Percentiles rank a stretch among this genome's conserved stretches.
Conservation (phyloP, 2,888 invertebrate genomes). For the Agriopis marginaria region DNA sequence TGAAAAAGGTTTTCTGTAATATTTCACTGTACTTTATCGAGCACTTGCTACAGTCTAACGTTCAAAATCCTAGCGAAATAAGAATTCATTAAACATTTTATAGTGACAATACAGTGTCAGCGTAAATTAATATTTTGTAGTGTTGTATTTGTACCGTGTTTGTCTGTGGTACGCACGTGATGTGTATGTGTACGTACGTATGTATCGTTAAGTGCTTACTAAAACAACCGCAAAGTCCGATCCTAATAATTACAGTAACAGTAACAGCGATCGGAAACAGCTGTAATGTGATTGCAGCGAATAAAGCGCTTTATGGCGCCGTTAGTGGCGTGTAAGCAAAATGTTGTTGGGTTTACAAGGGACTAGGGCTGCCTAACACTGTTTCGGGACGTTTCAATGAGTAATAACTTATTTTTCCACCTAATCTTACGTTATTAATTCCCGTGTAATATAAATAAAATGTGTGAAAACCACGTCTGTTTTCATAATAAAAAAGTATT, state of each 20-base stretch:
- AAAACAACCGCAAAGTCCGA: constrained; percentile 9
- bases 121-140: background rate
- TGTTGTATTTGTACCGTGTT: background rate
- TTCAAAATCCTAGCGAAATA: no score
- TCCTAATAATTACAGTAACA: background rate
- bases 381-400: background rate
- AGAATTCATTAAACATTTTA: no score
- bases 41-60: no score
- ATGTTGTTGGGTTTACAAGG: constrained; percentile 1
- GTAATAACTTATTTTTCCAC: no score
- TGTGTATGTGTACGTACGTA: background rate
- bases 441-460: no score
- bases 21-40: no score
- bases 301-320: constrained; percentile 30
- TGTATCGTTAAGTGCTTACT: background rate
- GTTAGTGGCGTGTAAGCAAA: constrained; percentile 26
- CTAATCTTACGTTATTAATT: no score
- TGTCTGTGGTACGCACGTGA: background rate
- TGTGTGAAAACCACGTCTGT: no score
- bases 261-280: constrained; percentile 20
- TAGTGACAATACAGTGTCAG: no score
- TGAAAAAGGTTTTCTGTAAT: no score
- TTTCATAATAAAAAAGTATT: no score
- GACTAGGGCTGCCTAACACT: constrained; percentile 10
- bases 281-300: constrained; percentile 33